Evolutionary conservation across 2,888 invertebrate species (phyloP), one percentile per base, ranked within the genome.

Genomic region (Tyria jacobaeae): DNA sequence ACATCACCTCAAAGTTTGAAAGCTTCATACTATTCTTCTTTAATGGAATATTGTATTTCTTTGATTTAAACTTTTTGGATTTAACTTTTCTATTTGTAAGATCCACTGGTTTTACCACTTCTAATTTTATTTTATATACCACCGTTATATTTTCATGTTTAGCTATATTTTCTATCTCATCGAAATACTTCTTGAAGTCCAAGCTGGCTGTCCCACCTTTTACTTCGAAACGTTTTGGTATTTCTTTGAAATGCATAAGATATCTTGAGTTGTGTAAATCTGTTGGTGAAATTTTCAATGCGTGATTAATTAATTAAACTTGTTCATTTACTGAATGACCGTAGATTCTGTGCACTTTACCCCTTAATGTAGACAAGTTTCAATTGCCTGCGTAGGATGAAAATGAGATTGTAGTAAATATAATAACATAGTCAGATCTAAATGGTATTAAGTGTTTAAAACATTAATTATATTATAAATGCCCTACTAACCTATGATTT

Each of bases 1-100:
- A 52, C 49, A 89, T 75, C 10, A 86, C 79, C 70, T 92, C 92
- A 14, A 90, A 92, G 55, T 87, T 88, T 0, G 93, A 92, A 7
- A 91, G 71, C 53, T 89, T 92, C 90, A 92, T 90, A 55, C 82
- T 92, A 21, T 85, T 87, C 67, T 87, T 92, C 73, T 93, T 93
- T 35, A 93, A 66, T 0, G 93, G 92, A 17, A 92, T 80, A 14
- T 88, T 91, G 61, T 86, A 93, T 54, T 89, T 92, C 74, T 92
- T 93, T 0, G 86, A 76, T 41, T 81, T 85, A 0, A 71, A 69
- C 53, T 82, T 89, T 52, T 81, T 86, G 2, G 60, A 2, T 4
- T 60, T 14, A 12, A 66, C 66, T 57, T 81, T 88, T 39, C 78
- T 77, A 0, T 57, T 34, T 2, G 62, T 70, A 3, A 71, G 75